Percentiles rank a stretch among this genome's conserved stretches.
Conservation (phyloP, 2,888 invertebrate species). For the Cheilosia vulpina region DNA sequence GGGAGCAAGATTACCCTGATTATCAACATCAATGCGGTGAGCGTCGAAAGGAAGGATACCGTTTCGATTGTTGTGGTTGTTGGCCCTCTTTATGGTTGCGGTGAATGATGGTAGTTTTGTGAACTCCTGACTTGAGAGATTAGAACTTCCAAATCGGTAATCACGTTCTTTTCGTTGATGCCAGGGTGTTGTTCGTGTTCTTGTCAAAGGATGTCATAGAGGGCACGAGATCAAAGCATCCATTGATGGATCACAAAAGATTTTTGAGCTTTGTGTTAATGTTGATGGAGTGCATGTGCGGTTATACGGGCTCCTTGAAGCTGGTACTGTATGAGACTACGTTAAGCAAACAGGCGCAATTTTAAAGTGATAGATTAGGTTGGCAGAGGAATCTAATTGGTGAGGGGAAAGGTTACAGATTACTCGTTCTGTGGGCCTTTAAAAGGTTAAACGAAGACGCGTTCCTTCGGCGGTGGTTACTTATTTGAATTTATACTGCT, state of each 20-base stretch:
- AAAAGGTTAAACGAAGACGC: too few species aligned
- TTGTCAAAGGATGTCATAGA: slow-evolving; percentile 22
- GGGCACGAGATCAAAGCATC: slow-evolving; percentile 36
- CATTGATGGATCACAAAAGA: slow-evolving; percentile 30
- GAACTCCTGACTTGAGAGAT: slow-evolving; percentile 69
- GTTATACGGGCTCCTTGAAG: slow-evolving; percentile 43
- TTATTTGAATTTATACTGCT: too few species aligned
- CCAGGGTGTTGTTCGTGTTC: slow-evolving; percentile 27
- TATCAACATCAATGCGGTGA: slow-evolving; percentile 51
- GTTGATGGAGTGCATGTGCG: slow-evolving; percentile 34
- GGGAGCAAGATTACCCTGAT: slow-evolving; percentile 57
- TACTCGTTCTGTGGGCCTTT: neutral
- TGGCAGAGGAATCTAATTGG: neutral
- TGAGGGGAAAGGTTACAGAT: slow-evolving; percentile 6
- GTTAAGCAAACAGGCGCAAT: slow-evolving; percentile 2
- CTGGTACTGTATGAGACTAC: slow-evolving; percentile 12
- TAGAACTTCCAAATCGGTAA: slow-evolving; percentile 63
- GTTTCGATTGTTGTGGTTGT: slow-evolving; percentile 58
- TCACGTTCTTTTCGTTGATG: slow-evolving; percentile 60
- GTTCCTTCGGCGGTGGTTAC: too few species aligned
- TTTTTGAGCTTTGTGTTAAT: slow-evolving; percentile 14
- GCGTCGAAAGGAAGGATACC: neutral
- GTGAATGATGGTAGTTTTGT: slow-evolving; percentile 64
- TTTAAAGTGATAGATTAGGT: slow-evolving; percentile 17
- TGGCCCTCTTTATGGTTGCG: slow-evolving; percentile 42